Conservation (phyloP, 2,113 vertebrate genomes). For the Empidonax alnorum region DNA sequence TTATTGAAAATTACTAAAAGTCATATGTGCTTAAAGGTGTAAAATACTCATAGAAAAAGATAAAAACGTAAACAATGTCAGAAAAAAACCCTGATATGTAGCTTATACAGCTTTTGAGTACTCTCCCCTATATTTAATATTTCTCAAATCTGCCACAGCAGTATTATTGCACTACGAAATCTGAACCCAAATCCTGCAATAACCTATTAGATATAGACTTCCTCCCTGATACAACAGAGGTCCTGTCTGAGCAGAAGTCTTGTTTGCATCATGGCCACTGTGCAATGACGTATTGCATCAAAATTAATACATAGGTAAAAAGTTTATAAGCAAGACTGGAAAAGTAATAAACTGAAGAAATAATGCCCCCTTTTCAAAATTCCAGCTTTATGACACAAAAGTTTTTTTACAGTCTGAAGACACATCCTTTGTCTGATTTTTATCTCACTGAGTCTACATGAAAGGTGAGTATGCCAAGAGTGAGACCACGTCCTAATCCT, state of each 20-base stretch:
- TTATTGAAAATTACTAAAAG: neutral
- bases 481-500: neutral
- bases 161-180: neutral
- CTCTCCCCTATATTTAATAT: neutral
- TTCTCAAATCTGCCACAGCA: neutral
- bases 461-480: neutral
- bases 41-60: neutral
- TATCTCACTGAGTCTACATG: neutral
- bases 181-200: neutral
- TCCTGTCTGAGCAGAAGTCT: neutral
- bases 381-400: neutral
- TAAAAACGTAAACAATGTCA: neutral
- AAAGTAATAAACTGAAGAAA: neutral
- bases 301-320: neutral
- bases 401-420: neutral
- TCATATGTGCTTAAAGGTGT: neutral
- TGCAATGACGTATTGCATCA: neutral
- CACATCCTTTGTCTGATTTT: neutral
- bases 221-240: neutral
- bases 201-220: neutral
- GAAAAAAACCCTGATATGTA: neutral
- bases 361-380: neutral
- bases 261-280: neutral
- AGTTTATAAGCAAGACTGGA: neutral
- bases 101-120: neutral